phyloP scores from a whole-genome alignment of 2,797 vertebrate species.

The Nasua narica region DNA sequence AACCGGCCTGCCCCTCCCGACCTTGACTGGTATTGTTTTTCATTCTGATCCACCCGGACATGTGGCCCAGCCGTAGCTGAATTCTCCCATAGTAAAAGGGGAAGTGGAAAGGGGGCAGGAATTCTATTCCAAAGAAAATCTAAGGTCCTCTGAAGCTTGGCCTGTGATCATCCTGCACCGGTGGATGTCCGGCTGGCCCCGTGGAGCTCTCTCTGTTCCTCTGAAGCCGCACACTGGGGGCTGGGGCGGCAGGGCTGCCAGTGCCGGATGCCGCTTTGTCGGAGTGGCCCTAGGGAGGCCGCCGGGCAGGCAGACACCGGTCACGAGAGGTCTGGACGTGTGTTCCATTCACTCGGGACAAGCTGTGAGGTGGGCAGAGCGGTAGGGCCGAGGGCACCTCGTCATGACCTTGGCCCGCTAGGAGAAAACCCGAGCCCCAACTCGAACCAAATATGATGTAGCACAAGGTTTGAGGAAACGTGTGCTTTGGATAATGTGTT shows the following conservation, averaged over 20 bases:
- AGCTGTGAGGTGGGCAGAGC: background rate
- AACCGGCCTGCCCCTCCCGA: background rate
- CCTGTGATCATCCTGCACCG: background rate
- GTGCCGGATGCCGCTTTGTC: background rate
- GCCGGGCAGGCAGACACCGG: background rate
- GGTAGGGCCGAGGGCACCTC: background rate
- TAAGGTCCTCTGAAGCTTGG: background rate
- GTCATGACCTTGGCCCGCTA: background rate
- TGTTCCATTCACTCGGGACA: background rate
- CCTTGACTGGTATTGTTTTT: background rate
- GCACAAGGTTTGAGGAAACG: background rate
- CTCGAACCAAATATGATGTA: background rate
- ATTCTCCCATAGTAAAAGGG: background rate
- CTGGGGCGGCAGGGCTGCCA: background rate
- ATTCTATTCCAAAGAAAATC: background rate
- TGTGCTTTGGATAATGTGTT: background rate
- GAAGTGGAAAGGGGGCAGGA: background rate
- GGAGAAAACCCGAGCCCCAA: background rate
- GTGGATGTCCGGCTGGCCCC: background rate
- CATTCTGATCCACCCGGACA: background rate
- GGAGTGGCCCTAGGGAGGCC: background rate
- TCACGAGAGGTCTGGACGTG: background rate
- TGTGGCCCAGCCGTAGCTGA: background rate
- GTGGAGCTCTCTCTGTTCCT: background rate
- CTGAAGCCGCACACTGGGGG: background rate